Conservation (phyloP, 1,140 invertebrate species). For the Zaprionus taronus region DNA sequence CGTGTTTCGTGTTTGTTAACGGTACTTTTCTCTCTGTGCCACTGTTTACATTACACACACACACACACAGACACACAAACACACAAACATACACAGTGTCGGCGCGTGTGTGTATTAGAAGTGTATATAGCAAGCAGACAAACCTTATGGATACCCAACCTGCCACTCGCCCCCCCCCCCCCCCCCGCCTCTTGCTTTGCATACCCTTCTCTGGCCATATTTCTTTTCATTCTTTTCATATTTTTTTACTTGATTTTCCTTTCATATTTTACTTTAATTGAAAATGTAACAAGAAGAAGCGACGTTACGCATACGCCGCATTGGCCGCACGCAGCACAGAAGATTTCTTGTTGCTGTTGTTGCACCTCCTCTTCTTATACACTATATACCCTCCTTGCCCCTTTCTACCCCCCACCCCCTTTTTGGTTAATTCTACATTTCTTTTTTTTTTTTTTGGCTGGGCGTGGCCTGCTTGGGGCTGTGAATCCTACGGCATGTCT, state of each 20-base stretch:
- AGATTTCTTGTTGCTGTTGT: background rate
- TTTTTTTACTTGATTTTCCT: background rate
- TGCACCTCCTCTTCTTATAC: background rate
- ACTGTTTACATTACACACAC: constrained; percentile 20
- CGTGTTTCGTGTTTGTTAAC: constrained; percentile 49
- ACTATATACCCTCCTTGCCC: too few relatives aligned
- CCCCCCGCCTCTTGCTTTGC: background rate
- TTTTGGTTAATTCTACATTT: background rate
- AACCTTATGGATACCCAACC: background rate
- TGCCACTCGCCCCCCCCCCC: background rate
- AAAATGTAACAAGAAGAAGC: background rate
- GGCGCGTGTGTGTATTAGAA: background rate
- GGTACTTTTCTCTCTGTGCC: constrained; percentile 12
- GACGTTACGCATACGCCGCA: constrained; percentile 55
- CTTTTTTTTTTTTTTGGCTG: background rate
- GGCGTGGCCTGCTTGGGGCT: background rate
- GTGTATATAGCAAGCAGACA: constrained; percentile 13
- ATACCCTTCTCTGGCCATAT: constrained; percentile 4
- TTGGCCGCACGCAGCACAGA: constrained; percentile 2
- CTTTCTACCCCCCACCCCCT: background rate
- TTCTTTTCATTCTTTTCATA: background rate
- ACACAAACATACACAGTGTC: background rate
- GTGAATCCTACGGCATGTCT: background rate
- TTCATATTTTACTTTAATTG: background rate
- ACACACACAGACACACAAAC: constrained; percentile 19